phyloP scores from a whole-genome alignment of 2,113 vertebrate species.

The Hylia prasina region DNA sequence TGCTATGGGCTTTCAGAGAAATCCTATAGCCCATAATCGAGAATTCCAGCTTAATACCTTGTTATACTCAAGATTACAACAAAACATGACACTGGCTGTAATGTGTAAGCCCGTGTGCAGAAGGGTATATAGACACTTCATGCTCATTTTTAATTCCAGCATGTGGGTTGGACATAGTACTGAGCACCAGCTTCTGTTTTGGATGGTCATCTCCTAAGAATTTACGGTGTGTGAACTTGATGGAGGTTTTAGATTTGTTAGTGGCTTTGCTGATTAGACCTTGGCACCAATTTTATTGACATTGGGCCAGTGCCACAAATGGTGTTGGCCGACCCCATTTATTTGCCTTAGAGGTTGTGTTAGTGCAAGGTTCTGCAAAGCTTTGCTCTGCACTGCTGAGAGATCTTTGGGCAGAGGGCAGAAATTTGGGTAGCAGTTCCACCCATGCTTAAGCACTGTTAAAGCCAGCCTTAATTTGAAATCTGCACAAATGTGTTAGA shows the following conservation, averaged over 20 bases:
- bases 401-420: background rate
- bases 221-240: background rate
- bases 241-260: background rate
- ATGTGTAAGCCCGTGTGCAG: background rate
- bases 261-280: background rate
- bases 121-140: background rate
- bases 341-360: background rate
- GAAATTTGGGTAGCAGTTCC: background rate
- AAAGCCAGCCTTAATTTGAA: background rate
- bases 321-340: background rate
- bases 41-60: background rate
- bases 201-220: background rate
- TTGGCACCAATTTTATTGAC: background rate
- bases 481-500: background rate
- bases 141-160: background rate
- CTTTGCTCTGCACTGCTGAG: background rate
- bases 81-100: fast-evolving
- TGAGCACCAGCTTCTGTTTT: background rate
- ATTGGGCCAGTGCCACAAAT: background rate
- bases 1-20: background rate
- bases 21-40: background rate
- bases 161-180: background rate
- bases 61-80: background rate
- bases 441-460: background rate
- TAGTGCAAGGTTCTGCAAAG: conserved; percentile 31